Evolutionary conservation across 2,797 vertebrate genomes (phyloP).

Genomic region (Aythya fuligula): DNA sequence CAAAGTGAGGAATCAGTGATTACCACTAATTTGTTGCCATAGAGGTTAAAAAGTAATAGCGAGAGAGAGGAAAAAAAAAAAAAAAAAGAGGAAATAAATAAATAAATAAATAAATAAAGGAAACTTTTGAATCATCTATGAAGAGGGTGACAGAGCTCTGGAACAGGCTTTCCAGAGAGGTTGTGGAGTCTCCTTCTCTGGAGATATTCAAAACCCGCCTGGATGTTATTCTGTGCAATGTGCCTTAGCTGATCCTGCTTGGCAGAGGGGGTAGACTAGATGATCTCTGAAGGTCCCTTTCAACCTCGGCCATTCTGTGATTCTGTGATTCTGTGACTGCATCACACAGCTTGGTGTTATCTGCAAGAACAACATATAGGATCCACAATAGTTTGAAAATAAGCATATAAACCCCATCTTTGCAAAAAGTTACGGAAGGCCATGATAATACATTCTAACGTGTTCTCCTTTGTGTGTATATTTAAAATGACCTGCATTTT

Average conservation of each 20-base stretch:
- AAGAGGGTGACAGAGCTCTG: neutral
- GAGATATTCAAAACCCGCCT: too few relatives aligned
- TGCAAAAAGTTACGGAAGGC: slow-evolving; percentile 13
- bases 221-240: too few relatives aligned
- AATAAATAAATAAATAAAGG: neutral
- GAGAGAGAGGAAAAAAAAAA: neutral
- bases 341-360: too few relatives aligned
- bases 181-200: too few relatives aligned
- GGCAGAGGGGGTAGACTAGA: too few relatives aligned
- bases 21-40: neutral
- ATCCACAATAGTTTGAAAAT: slow-evolving; percentile 55
- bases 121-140: neutral
- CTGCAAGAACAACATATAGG: neutral
- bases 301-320: too few relatives aligned
- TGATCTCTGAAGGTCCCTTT: too few relatives aligned
- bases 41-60: neutral
- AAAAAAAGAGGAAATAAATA: neutral
- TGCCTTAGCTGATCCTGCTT: too few relatives aligned
- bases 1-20: neutral
- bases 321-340: too few relatives aligned
- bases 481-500: slow-evolving; percentile 57
- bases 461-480: slow-evolving; percentile 4
- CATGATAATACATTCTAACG: slow-evolving; percentile 9
- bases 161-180: too few relatives aligned
- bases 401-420: neutral